Percentiles rank a stretch among this genome's conserved stretches.
These are phyloP conservation scores for Hormiphora californensis DNA, from an alignment of 37 sponge, comb jelly and placozoan genomes.

Conservation along the genomic window DNA sequence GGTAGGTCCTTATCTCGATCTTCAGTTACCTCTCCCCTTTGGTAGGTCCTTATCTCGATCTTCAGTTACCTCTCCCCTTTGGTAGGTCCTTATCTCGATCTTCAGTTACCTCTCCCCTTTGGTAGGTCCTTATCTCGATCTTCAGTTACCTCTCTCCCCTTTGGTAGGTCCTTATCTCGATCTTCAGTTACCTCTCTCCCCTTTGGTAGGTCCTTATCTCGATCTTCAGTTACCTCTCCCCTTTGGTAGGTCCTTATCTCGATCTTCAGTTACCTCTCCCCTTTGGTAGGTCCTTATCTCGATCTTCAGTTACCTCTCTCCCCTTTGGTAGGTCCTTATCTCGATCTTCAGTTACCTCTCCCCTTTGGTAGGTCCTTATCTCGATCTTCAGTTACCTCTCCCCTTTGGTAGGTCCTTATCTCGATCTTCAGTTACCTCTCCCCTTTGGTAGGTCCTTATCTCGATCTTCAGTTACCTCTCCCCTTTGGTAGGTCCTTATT, in stretches of 20 bases:
- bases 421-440: background rate
- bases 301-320: constrained; percentile 23
- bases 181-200: background rate
- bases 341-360: background rate
- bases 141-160: constrained; percentile 32
- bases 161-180: background rate
- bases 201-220: too few relatives aligned
- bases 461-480: background rate
- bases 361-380: too few relatives aligned
- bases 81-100: background rate
- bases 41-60: background rate
- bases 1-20: background rate
- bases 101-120: background rate
- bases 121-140: background rate
- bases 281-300: too few relatives aligned
- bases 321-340: background rate
- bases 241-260: background rate
- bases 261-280: background rate
- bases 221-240: constrained; percentile 25
- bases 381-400: constrained; percentile 18
- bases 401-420: background rate
- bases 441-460: background rate
- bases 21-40: background rate
- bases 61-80: constrained; percentile 23
- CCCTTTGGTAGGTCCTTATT: too few relatives aligned